phyloP scores from a whole-genome alignment of 2,113 vertebrate species.

The Canis aureus region DNA sequence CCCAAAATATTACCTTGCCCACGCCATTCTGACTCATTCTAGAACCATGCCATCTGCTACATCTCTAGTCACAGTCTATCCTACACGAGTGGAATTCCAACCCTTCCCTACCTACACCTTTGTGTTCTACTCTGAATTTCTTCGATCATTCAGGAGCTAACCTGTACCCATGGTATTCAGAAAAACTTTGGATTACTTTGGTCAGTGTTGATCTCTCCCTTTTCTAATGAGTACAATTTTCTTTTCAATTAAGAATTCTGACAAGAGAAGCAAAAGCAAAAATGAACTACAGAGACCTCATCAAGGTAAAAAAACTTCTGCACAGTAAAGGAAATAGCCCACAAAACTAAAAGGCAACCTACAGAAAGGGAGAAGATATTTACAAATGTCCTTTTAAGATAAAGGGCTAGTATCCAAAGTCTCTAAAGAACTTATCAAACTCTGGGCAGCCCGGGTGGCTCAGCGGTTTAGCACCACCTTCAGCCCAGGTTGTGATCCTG shows the following conservation, averaged over 20 bases:
- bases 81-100: too few species aligned
- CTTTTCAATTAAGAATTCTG: background rate
- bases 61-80: background rate
- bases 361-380: background rate
- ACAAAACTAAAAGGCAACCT: background rate
- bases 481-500: too few species aligned
- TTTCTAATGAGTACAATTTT: background rate
- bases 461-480: too few species aligned
- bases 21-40: fast-evolving
- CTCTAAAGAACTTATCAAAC: background rate
- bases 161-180: background rate
- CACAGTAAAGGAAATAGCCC: background rate
- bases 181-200: background rate
- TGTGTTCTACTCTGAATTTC: background rate
- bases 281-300: background rate
- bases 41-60: background rate
- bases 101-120: background rate
- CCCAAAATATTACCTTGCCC: background rate
- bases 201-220: background rate
- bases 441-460: background rate
- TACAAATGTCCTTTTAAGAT: background rate
- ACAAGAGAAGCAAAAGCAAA: background rate
- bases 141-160: background rate
- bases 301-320: background rate
- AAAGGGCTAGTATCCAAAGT: background rate